Conservation (phyloP, 2,113 vertebrate species). For the Athene cunicularia region DNA sequence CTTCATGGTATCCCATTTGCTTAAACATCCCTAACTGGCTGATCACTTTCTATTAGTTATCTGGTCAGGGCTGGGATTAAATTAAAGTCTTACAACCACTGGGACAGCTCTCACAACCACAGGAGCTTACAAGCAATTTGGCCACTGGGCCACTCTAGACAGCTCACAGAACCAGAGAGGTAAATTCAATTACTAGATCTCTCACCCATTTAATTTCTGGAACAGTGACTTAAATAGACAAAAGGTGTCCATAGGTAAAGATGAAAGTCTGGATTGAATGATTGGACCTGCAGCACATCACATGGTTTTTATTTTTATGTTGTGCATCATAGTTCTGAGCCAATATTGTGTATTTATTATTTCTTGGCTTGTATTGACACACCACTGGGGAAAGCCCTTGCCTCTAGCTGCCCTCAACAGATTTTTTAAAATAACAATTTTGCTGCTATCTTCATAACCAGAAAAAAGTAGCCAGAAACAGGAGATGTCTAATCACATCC, state of each 20-base stretch:
- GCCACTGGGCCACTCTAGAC: not conserved
- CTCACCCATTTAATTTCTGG: not conserved
- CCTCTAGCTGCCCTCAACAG: not conserved
- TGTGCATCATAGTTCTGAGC: not conserved
- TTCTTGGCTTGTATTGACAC: not conserved
- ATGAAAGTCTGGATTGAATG: not conserved
- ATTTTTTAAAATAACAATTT: not conserved
- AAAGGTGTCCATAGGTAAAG: not conserved
- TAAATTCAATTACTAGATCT: slow-evolving; percentile 11
- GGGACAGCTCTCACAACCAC: not conserved
- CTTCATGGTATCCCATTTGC: not conserved
- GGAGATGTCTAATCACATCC: not conserved
- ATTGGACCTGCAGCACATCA: not conserved
- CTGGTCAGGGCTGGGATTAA: not conserved
- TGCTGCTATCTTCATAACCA: not conserved
- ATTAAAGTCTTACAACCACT: not conserved
- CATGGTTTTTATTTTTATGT: not conserved
- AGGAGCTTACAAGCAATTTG: not conserved
- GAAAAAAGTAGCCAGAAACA: not conserved
- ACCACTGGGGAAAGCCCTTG: not conserved
- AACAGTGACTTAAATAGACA: not conserved
- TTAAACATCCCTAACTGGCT: slow-evolving; percentile 19
- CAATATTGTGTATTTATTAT: not conserved
- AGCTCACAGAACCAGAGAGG: not conserved
- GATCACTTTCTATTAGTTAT: slow-evolving; percentile 23